Evolutionary conservation across 2,888 invertebrate species (phyloP).

Genomic region (Dasysyrphus albostriatus): DNA sequence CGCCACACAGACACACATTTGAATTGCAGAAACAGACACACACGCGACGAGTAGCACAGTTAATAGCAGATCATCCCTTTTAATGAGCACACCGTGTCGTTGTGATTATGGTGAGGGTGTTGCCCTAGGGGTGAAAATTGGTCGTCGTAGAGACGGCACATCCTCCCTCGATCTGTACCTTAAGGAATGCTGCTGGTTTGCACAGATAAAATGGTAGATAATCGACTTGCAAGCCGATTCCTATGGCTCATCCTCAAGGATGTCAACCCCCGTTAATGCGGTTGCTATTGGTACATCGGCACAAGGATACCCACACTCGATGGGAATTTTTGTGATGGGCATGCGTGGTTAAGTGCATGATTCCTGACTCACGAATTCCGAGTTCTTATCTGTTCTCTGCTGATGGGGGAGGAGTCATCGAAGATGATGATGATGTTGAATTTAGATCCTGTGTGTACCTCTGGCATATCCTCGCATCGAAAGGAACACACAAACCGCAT

Average conservation of each 20-base stretch:
- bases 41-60: constrained; percentile 41
- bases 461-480: constrained; percentile 51
- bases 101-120: constrained; percentile 58
- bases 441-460: constrained; percentile 64
- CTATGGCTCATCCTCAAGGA: constrained; percentile 74
- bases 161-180: constrained; percentile 70
- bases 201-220: constrained; percentile 72
- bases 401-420: constrained; percentile 78
- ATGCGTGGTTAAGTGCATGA: constrained; percentile 60
- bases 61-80: constrained; percentile 71
- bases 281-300: constrained; percentile 71
- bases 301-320: constrained; percentile 54
- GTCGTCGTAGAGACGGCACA: constrained; percentile 60
- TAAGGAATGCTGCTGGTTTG: constrained; percentile 48
- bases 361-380: constrained; percentile 59
- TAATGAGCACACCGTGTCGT: constrained; percentile 53
- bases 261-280: constrained; percentile 75
- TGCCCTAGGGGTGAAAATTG: constrained; percentile 55
- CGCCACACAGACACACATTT: constrained; percentile 53
- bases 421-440: constrained; percentile 74
- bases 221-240: constrained; percentile 69
- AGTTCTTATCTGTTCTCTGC: constrained; percentile 75
- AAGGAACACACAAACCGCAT: constrained; percentile 63
- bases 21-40: constrained; percentile 24
- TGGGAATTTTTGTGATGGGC: constrained; percentile 33